Evolutionary conservation across 2,888 invertebrate genomes (phyloP).

Genomic region (Hypsopygia costalis): DNA sequence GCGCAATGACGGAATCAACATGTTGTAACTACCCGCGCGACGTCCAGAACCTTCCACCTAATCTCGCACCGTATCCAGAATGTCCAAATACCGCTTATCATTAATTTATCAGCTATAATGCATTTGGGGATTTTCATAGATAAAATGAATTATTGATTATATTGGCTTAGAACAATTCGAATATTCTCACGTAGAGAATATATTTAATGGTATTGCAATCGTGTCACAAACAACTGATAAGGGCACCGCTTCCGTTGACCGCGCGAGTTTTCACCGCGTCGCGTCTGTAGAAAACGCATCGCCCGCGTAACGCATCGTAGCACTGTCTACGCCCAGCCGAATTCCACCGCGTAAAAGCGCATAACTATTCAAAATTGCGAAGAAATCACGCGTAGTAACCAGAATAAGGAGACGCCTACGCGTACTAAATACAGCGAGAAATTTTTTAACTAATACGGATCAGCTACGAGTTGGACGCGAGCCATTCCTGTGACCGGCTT

Average conservation of each 20-base stretch:
- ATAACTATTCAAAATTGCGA: constrained; percentile 29
- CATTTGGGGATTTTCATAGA: not conserved
- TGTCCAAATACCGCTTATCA: not conserved
- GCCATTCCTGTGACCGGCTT: constrained; percentile 28
- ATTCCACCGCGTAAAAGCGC: constrained; percentile 46
- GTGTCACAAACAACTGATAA: constrained; percentile 66
- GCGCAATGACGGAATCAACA: constrained; percentile 2
- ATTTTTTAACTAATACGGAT: constrained; percentile 48
- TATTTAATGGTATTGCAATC: constrained; percentile 37
- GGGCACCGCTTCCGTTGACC: constrained; percentile 61
- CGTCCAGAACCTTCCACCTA: not conserved
- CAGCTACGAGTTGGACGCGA: constrained; percentile 35
- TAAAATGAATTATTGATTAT: constrained; percentile 10
- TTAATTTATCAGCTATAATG: not conserved
- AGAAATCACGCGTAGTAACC: constrained; percentile 34
- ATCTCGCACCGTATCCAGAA: not conserved
- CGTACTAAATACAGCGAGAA: constrained; percentile 42
- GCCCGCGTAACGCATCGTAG: constrained; percentile 21
- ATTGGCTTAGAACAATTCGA: constrained; percentile 27
- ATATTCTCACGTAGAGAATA: constrained; percentile 52
- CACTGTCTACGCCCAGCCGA: constrained; percentile 11
- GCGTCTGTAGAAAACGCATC: constrained; percentile 27
- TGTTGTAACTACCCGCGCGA: not conserved
- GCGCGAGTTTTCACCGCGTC: constrained; percentile 47
- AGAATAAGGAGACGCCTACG: constrained; percentile 31